phyloP scores from a whole-genome alignment of 2,113 vertebrate genomes.

The Crotophaga sulcirostris region DNA sequence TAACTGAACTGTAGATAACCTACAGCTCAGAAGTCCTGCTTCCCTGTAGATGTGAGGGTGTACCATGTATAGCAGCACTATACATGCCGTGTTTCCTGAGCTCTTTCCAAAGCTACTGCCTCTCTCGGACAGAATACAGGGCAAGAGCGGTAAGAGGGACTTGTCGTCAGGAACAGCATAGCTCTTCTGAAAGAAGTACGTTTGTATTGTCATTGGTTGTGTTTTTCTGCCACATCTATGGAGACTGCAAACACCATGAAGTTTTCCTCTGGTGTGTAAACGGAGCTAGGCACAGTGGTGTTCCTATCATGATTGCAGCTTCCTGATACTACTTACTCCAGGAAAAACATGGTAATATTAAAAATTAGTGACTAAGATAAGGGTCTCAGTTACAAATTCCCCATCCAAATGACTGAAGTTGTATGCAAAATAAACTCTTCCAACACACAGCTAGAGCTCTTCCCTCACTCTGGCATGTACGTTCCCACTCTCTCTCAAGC shows the following conservation, averaged over 20 bases:
- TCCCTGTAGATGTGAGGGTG: neutral
- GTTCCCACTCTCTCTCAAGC: neutral
- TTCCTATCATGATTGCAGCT: neutral
- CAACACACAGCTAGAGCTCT: neutral
- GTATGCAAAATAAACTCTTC: neutral
- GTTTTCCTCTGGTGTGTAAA: neutral
- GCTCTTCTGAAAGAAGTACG: neutral
- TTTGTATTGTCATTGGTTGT: neutral
- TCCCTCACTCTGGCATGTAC: fast-evolving
- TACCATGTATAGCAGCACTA: fast-evolving
- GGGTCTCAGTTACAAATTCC: neutral
- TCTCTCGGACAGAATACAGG: neutral
- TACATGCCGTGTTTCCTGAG: neutral
- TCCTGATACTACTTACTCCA: neutral
- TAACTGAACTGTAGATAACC: neutral
- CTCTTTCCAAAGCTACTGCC: neutral
- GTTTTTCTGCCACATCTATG: neutral
- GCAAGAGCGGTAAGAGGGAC: neutral
- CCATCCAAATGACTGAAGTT: neutral
- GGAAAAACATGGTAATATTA: neutral
- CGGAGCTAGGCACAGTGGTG: neutral
- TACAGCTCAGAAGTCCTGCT: neutral
- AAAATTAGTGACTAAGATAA: neutral
- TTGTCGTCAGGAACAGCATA: neutral
- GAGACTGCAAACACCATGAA: neutral